phyloP scores from a whole-genome alignment of 2,113 vertebrate species.

The Chloropsis hardwickii region DNA sequence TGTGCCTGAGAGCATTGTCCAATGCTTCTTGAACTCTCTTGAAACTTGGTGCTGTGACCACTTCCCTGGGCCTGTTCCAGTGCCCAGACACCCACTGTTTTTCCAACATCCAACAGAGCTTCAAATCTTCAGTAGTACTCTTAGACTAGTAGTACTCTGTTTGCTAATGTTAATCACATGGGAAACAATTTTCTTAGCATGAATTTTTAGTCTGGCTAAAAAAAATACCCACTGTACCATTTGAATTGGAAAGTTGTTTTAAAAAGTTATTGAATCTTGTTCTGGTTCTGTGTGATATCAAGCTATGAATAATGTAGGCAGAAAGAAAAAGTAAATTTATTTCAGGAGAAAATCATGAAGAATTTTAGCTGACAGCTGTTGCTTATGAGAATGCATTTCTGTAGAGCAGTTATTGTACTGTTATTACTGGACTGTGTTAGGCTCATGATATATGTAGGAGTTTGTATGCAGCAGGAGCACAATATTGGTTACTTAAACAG shows the following conservation, averaged over 20 bases:
- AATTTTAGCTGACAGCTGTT: conserved; percentile 30
- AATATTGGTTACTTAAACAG: not conserved
- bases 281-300: conserved; percentile 31
- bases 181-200: not conserved
- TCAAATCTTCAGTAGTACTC: not conserved
- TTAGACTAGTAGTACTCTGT: not conserved
- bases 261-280: conserved; percentile 30
- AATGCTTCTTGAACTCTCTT: not conserved
- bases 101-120: not conserved
- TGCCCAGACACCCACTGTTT: rapidly evolving
- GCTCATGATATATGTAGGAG: not conserved
- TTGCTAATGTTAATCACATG: not conserved
- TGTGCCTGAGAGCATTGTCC: not conserved
- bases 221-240: not conserved
- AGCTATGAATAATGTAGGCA: conserved; percentile 49
- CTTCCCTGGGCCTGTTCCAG: not conserved
- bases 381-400: not conserved
- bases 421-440: not conserved
- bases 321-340: conserved; percentile 43
- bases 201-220: not conserved
- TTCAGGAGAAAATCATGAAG: conserved; percentile 33
- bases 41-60: not conserved
- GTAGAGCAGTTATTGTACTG: not conserved
- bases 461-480: not conserved
- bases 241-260: not conserved